A percentile compares a stretch with the other conserved stretches of the same genome.
phyloP scores from a whole-genome alignment of 2,113 vertebrate genomes.

The Prionailurus bengalensis region DNA sequence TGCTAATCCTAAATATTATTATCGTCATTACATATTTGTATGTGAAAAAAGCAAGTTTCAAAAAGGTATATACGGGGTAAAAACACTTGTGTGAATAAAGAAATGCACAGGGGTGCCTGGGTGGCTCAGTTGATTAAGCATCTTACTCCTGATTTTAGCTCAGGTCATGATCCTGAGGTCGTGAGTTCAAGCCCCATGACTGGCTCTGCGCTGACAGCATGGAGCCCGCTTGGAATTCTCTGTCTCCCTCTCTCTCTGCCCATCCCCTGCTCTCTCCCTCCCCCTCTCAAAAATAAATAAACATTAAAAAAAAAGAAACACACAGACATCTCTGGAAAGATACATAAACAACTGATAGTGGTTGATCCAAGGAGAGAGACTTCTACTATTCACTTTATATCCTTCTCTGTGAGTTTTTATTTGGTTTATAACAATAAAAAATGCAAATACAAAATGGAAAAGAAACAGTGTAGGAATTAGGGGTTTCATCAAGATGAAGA shows the following conservation, averaged over 20 bases:
- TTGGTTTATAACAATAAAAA: slow-evolving; percentile 9
- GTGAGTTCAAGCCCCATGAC: no score
- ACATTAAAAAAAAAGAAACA: background rate
- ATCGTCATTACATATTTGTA: background rate
- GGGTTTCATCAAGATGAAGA: background rate
- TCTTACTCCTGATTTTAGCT: no score
- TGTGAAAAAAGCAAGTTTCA: slow-evolving; percentile 24
- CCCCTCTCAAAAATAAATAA: no score
- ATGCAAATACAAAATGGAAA: background rate
- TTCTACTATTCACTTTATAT: background rate
- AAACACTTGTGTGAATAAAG: background rate
- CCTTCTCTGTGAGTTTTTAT: background rate
- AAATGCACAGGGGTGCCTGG: background rate
- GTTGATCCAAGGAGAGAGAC: background rate
- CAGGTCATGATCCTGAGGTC: no score
- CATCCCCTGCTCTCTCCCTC: no score
- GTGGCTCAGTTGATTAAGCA: no score
- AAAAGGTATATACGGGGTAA: background rate
- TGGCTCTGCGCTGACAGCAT: no score
- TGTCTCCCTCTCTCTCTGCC: no score
- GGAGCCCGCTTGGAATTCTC: no score
- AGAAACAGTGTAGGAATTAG: background rate
- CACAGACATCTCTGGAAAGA: background rate
- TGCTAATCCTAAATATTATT: slow-evolving; percentile 9
- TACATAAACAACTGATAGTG: background rate